Conservation (phyloP, 1,140 invertebrate genomes). For the Hydropsyche tenuis region DNA sequence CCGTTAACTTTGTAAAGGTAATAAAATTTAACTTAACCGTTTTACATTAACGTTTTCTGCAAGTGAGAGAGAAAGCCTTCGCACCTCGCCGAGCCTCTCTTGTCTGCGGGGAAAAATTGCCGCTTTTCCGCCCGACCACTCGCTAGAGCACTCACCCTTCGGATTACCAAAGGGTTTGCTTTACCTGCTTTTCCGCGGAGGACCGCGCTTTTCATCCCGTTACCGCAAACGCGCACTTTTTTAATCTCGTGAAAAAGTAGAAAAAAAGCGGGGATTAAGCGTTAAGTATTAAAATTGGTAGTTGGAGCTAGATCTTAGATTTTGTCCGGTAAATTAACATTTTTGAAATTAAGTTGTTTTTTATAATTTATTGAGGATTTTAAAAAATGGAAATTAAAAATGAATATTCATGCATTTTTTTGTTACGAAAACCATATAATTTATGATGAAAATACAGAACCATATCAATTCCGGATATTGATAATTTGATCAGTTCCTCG, state of each 20-base stretch:
- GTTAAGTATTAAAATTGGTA: not conserved
- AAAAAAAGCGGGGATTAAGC: not conserved
- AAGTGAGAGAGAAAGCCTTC: not conserved
- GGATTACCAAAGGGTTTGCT: conserved; percentile 7
- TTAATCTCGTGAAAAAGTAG: conserved; percentile 15
- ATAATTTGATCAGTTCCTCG: too few relatives aligned
- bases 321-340: too few relatives aligned
- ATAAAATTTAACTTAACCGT: conserved; percentile 29
- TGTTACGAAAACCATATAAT: too few relatives aligned
- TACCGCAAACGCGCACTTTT: not conserved
- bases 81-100: not conserved
- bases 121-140: conserved; percentile 14
- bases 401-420: too few relatives aligned
- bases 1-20: conserved; percentile 26
- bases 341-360: too few relatives aligned
- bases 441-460: too few relatives aligned
- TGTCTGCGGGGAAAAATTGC: conserved; percentile 2
- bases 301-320: not conserved
- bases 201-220: not conserved
- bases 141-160: too few relatives aligned
- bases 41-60: conserved; percentile 25
- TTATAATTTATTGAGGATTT: too few relatives aligned
- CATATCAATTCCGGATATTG: too few relatives aligned
- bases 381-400: too few relatives aligned
- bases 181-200: not conserved